A percentile compares a stretch with the other conserved stretches of the same genome.
Evolutionary conservation across 2,888 invertebrate species (phyloP).

Genomic region (Heliconius aoede): DNA sequence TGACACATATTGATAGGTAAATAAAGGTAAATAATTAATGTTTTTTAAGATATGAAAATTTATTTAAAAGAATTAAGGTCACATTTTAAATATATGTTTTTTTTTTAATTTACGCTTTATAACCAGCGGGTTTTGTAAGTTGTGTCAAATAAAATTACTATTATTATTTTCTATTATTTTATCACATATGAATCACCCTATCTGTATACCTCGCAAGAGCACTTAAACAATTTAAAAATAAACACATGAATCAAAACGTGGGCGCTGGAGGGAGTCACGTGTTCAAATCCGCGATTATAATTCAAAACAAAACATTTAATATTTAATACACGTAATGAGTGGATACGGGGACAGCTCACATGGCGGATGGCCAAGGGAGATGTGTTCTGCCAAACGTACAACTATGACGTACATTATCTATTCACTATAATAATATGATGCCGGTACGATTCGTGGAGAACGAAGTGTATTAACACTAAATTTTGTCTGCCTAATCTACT

Average conservation of each 20-base stretch:
- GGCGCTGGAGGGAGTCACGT: conserved; percentile 58
- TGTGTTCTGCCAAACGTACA: conserved; percentile 60
- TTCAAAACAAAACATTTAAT: conserved; percentile 80
- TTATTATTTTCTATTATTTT: no score
- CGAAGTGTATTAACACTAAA: no score
- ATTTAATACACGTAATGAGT: conserved; percentile 72
- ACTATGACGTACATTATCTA: conserved; percentile 53
- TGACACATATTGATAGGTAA: not conserved
- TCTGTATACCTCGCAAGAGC: not conserved
- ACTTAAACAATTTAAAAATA: conserved; percentile 12
- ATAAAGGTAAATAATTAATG: no score
- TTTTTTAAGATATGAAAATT: no score
- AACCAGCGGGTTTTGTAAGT: not conserved
- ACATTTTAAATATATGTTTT: no score
- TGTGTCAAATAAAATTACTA: not conserved
- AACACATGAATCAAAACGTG: conserved; percentile 30
- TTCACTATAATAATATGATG: conserved; percentile 17
- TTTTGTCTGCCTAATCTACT: no score
- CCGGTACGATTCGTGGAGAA: not conserved
- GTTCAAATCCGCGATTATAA: conserved; percentile 59
- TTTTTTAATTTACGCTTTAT: no score
- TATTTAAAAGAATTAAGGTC: no score
- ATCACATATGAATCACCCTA: not conserved
- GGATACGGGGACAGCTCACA: conserved; percentile 73
- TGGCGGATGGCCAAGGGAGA: conserved; percentile 69